Evolutionary conservation across 1,140 invertebrate species (phyloP).

Genomic region (Cotesia glomerata): DNA sequence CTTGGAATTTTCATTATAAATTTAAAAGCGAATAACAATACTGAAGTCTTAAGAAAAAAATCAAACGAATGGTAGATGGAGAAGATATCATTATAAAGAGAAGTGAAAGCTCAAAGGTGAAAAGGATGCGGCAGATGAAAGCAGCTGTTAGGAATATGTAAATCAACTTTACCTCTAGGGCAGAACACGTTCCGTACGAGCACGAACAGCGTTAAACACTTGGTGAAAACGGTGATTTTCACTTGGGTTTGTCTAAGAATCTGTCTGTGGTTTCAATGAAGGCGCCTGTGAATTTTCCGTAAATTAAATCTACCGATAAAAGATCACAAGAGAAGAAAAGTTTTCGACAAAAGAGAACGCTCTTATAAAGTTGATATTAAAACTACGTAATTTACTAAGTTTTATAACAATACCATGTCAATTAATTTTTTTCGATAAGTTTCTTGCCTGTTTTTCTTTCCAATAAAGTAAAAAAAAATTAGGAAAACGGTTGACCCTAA

Average conservation of each 20-base stretch:
- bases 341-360: not conserved
- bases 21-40: too few species aligned
- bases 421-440: too few species aligned
- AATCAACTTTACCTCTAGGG: slow-evolving; percentile 17
- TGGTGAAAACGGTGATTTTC: slow-evolving; percentile 1
- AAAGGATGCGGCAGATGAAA: not conserved
- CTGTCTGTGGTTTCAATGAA: not conserved
- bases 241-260: slow-evolving; percentile 3
- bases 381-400: not conserved
- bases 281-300: not conserved
- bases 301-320: not conserved
- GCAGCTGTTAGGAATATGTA: slow-evolving; percentile 24
- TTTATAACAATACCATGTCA: not conserved
- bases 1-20: too few species aligned
- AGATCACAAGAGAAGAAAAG: not conserved
- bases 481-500: too few species aligned
- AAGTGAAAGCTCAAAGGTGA: slow-evolving; percentile 12
- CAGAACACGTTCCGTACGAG: not conserved
- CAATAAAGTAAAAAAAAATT: too few species aligned
- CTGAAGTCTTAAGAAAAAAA: not conserved
- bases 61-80: not conserved
- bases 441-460: too few species aligned
- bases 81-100: slow-evolving; percentile 3
- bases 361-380: not conserved
- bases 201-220: not conserved